A percentile compares a stretch with the other conserved stretches of the same genome.
Conservation (phyloP, 1,140 invertebrate genomes). For the Caenorhabditis latens region DNA sequence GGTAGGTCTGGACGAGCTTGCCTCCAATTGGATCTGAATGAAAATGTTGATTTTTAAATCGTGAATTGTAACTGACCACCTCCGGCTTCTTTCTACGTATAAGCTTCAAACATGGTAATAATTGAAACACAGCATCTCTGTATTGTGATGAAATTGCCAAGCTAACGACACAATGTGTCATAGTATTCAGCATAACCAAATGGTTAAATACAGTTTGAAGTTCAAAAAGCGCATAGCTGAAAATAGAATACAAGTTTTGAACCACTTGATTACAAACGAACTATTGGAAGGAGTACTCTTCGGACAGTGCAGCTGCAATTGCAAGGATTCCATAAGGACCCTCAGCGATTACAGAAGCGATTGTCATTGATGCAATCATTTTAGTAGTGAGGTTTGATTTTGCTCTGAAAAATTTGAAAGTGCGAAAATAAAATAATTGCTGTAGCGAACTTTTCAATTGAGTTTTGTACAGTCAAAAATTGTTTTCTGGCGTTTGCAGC, state of each 20-base stretch:
- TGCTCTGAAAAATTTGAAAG: neutral
- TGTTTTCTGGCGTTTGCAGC: neutral
- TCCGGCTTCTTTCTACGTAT: too few species aligned
- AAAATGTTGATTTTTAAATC: too few species aligned
- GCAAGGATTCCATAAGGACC: neutral
- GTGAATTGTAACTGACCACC: too few species aligned
- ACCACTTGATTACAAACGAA: neutral
- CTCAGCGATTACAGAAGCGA: neutral
- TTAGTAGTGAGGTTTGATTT: neutral
- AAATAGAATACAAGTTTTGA: neutral
- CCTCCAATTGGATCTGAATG: too few species aligned
- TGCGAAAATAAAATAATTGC: neutral
- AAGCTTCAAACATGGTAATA: too few species aligned
- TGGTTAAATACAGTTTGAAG: neutral
- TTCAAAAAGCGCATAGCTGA: neutral
- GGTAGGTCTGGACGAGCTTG: too few species aligned
- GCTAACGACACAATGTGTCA: neutral
- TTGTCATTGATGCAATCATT: neutral
- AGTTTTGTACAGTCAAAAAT: neutral
- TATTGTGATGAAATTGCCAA: neutral
- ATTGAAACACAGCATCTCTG: too few species aligned
- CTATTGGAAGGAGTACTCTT: neutral
- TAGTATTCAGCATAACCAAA: neutral
- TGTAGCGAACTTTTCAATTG: neutral
- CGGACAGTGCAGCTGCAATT: neutral